Evolutionary conservation across 2,113 vertebrate genomes (phyloP).

Genomic region (Vimba vimba): DNA sequence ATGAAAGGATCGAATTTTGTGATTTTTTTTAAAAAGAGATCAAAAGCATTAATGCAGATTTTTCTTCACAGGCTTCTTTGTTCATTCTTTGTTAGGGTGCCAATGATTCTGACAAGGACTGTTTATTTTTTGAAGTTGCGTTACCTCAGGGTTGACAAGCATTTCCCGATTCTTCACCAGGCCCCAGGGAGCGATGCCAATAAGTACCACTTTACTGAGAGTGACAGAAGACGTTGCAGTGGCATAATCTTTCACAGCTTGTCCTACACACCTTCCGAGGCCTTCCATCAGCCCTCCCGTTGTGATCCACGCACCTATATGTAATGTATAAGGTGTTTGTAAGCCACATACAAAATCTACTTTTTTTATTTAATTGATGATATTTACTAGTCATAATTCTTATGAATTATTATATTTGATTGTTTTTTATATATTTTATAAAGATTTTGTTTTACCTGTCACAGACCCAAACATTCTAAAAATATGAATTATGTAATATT

Average conservation of each 20-base stretch:
- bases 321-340: no score
- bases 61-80: no score
- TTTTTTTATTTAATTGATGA: neutral
- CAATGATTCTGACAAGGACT: no score
- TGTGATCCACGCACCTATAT: constrained; percentile 86
- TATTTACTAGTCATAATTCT: neutral
- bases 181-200: constrained; percentile 87
- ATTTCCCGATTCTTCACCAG: constrained; percentile 77
- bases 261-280: constrained; percentile 81
- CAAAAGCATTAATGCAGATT: no score
- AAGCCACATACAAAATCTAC: neutral
- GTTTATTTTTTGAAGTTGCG: no score
- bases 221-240: constrained; percentile 74
- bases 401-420: neutral
- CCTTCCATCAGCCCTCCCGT: constrained; percentile 82
- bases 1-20: no score
- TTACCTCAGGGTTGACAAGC: constrained; percentile 83
- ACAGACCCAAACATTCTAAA: no score
- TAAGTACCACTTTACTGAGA: constrained; percentile 81
- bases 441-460: no score
- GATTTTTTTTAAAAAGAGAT: no score
- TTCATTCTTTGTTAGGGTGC: no score
- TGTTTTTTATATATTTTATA: no score
- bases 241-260: constrained; percentile 86
- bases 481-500: no score